Evolutionary conservation across 37 sponge, comb jelly and placozoan genomes (phyloP).

Genomic region (Lycopodina hypogea): DNA sequence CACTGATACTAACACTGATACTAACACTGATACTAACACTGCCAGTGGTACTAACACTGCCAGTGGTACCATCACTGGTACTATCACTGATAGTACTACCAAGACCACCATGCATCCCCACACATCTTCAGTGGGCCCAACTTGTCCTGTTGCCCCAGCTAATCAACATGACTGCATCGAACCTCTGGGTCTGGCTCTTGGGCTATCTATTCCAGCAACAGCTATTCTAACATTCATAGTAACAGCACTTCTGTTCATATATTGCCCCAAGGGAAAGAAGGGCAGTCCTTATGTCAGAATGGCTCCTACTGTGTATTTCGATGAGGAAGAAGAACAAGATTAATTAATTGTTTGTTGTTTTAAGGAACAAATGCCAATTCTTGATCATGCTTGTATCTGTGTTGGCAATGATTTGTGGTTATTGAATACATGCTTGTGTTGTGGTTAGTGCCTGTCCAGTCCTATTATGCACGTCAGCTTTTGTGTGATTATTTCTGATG

Average conservation of each 20-base stretch:
- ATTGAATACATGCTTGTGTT: too few species aligned
- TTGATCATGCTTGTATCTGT: too few species aligned
- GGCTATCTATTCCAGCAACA: slow-evolving; percentile 17
- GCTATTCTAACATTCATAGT: slow-evolving; percentile 19
- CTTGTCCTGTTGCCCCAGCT: not conserved
- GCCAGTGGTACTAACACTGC: too few species aligned
- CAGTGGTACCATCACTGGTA: too few species aligned
- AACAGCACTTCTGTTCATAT: not conserved
- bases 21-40: too few species aligned
- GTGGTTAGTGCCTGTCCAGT: too few species aligned
- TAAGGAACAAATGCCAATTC: too few species aligned
- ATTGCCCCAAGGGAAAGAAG: slow-evolving; percentile 26
- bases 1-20: too few species aligned
- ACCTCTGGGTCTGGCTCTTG: slow-evolving; percentile 10
- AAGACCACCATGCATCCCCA: not conserved
- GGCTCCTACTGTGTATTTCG: slow-evolving; percentile 64
- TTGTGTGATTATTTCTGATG: too few species aligned
- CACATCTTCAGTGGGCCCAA: not conserved
- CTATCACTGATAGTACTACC: not conserved
- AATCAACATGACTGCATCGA: not conserved
- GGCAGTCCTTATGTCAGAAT: slow-evolving; percentile 38
- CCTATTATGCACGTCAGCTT: too few species aligned
- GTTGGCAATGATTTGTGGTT: not conserved
- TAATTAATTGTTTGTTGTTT: not conserved
- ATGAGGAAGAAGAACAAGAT: slow-evolving; percentile 45